Evolutionary conservation across 2,797 vertebrate species (phyloP).

Genomic region (Margarornis squamiger): DNA sequence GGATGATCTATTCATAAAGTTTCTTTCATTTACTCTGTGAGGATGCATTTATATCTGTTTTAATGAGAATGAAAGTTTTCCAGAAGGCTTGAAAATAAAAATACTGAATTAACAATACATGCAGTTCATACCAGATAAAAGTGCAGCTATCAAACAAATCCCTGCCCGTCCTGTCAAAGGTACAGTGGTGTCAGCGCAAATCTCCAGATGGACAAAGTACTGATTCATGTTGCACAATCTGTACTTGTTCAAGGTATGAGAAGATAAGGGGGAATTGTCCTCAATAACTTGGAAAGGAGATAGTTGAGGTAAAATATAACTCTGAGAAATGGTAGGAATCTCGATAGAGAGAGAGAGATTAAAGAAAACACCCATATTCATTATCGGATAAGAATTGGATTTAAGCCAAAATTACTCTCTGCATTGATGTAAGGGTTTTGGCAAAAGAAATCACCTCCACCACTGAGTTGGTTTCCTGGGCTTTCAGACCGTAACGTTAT

Average conservation of each 20-base stretch:
- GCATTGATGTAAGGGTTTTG: neutral
- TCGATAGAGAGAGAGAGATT: neutral
- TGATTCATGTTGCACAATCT: neutral
- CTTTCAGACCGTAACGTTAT: neutral
- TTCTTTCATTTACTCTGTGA: neutral
- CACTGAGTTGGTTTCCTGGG: neutral
- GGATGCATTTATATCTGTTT: neutral
- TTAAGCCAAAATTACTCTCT: neutral
- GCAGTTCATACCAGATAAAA: neutral
- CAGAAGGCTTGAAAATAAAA: neutral
- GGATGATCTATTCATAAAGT: neutral
- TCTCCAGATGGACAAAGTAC: constrained; percentile 12
- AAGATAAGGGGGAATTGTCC: neutral
- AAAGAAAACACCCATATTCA: neutral
- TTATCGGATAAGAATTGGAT: neutral
- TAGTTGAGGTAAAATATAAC: neutral
- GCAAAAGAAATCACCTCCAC: neutral
- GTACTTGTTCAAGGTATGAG: neutral
- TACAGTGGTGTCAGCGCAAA: neutral
- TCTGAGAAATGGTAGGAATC: neutral
- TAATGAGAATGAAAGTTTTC: neutral
- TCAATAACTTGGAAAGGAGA: neutral
- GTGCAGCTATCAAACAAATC: neutral
- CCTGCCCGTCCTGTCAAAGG: neutral
- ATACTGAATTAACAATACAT: neutral